Evolutionary conservation across 2,797 vertebrate genomes (phyloP).

Genomic region (Pangasius krempfi): DNA sequence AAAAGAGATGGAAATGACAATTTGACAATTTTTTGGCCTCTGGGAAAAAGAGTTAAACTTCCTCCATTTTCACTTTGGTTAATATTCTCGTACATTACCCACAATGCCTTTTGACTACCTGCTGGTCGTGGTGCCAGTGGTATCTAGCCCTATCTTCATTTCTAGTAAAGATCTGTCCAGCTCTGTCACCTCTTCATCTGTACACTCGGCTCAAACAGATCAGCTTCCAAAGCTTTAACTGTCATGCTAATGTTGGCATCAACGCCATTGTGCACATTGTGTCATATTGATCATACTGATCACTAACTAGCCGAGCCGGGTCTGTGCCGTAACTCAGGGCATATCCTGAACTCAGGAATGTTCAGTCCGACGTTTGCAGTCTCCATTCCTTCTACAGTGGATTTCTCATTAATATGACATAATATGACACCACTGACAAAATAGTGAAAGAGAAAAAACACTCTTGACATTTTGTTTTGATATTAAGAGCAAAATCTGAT

Average conservation of each 20-base stretch:
- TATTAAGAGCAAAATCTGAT: neutral
- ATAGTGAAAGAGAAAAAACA: neutral
- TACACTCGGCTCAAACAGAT: neutral
- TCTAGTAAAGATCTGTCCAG: neutral
- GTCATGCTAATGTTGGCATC: neutral
- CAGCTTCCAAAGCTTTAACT: neutral
- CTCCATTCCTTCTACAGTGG: neutral
- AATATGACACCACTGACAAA: neutral
- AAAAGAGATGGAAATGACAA: too few species aligned
- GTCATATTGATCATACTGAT: neutral
- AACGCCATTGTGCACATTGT: neutral
- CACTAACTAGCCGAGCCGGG: neutral
- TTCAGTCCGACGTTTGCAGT: neutral
- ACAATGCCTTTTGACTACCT: neutral
- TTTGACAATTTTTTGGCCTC: too few species aligned
- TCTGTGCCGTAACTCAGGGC: neutral
- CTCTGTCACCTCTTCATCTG: neutral
- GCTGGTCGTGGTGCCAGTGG: neutral
- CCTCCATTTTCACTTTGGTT: neutral
- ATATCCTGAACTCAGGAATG: neutral
- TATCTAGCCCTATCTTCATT: neutral
- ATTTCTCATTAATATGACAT: neutral
- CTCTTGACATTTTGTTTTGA: neutral
- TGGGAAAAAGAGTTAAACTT: neutral
- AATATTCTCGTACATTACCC: neutral